These are phyloP conservation scores for Phyllotreta cruciferae DNA, from an alignment of 2,888 invertebrate species.

Conservation along the genomic window DNA sequence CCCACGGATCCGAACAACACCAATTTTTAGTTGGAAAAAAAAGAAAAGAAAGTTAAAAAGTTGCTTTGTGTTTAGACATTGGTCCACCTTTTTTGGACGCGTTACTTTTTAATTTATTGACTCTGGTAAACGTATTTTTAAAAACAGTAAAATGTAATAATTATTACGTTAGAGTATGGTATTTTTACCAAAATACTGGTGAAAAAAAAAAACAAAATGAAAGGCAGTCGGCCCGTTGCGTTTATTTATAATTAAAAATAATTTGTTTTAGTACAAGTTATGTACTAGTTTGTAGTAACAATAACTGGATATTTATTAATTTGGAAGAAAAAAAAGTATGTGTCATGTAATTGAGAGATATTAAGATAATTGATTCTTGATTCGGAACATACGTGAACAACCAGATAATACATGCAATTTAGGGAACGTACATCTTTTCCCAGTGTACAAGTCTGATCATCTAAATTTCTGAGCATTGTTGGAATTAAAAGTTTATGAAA, in stretches of 20 bases:
- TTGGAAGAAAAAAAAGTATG: slow-evolving; percentile 34
- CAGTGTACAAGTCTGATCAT: slow-evolving; percentile 38
- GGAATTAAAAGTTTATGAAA: slow-evolving; percentile 1
- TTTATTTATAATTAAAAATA: slow-evolving; percentile 49
- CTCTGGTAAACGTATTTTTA: slow-evolving; percentile 51
- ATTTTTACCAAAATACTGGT: slow-evolving; percentile 62
- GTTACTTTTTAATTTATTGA: slow-evolving; percentile 49
- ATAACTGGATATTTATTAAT: slow-evolving; percentile 44
- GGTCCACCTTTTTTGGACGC: slow-evolving; percentile 34
- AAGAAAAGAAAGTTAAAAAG: slow-evolving; percentile 9
- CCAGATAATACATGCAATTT: slow-evolving; percentile 24
- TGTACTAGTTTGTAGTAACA: slow-evolving; percentile 40
- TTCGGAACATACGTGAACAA: no score
- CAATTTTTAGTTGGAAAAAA: slow-evolving; percentile 51
- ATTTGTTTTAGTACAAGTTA: slow-evolving; percentile 50
- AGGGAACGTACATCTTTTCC: slow-evolving; percentile 34
- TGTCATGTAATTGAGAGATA: background rate
- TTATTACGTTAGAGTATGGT: slow-evolving; percentile 67
- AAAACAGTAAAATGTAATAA: slow-evolving; percentile 63
- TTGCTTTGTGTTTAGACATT: slow-evolving; percentile 35
- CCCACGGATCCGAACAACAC: slow-evolving; percentile 60
- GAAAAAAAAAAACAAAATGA: slow-evolving; percentile 39
- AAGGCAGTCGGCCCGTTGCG: slow-evolving; percentile 44
- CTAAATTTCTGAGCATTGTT: slow-evolving; percentile 44
- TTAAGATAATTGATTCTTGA: slow-evolving; percentile 8